phyloP scores from a whole-genome alignment of 2,113 vertebrate species.

The Heterotilapia buettikoferi region DNA sequence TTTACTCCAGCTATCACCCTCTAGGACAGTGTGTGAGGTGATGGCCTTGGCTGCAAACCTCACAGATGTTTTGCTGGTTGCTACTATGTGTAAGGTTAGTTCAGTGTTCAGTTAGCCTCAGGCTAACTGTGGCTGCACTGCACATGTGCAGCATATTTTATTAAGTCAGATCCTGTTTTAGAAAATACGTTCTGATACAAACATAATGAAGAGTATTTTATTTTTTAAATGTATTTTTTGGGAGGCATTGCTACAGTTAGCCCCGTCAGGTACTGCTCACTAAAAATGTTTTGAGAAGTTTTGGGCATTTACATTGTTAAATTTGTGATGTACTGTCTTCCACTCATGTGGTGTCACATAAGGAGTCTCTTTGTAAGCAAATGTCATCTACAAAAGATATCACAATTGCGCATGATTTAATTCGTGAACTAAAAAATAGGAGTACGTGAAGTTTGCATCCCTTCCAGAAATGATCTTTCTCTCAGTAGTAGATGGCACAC shows the following conservation, averaged over 20 bases:
- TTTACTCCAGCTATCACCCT: neutral
- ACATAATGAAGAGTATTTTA: neutral
- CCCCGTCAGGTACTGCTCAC: neutral
- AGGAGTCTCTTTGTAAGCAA: neutral
- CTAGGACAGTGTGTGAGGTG: neutral
- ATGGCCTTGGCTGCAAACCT: constrained; percentile 2
- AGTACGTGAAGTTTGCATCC: neutral
- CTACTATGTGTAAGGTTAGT: neutral
- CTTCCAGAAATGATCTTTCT: neutral
- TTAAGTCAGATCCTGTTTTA: neutral
- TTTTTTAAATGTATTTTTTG: neutral
- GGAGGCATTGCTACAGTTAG: neutral
- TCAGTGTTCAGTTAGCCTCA: neutral
- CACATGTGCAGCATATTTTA: neutral
- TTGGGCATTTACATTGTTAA: neutral
- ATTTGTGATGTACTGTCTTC: neutral
- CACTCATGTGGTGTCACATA: neutral
- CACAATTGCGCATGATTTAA: neutral
- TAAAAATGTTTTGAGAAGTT: neutral
- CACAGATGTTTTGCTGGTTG: neutral
- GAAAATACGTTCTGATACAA: constrained; percentile 9
- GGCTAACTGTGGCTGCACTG: neutral
- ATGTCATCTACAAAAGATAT: neutral
- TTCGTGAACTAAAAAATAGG: neutral
- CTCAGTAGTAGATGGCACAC: constrained; percentile 2